Evolutionary conservation across 2,113 vertebrate genomes (phyloP).

Genomic region (Triplophysa siluroides): DNA sequence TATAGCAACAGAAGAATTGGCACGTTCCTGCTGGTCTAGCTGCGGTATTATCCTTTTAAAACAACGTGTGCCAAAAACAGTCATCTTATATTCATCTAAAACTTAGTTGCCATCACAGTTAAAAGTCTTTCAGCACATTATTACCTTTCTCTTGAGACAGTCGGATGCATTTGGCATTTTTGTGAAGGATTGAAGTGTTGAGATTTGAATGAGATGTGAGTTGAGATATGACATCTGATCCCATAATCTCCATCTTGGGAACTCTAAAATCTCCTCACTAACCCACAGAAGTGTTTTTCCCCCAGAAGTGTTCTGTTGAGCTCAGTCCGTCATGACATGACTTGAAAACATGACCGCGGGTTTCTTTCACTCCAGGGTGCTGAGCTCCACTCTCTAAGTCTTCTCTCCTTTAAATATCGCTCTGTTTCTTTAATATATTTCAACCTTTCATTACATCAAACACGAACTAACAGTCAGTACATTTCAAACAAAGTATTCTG

Average conservation of each 20-base stretch:
- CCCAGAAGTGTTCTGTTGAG: background rate
- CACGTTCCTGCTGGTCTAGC: background rate
- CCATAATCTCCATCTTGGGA: constrained; percentile 68
- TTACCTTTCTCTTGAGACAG: constrained; percentile 72
- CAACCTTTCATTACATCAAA: background rate
- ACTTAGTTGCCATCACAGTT: too few relatives aligned
- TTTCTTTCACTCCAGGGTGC: background rate
- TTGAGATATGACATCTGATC: constrained; percentile 77
- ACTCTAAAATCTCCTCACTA: constrained; percentile 73
- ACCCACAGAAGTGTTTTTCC: constrained; percentile 41
- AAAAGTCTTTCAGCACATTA: background rate
- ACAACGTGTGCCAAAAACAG: background rate
- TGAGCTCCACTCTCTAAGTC: too few relatives aligned
- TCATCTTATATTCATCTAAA: background rate
- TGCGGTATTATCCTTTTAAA: background rate
- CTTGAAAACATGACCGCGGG: background rate
- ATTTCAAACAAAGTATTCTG: background rate
- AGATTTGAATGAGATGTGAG: too few relatives aligned
- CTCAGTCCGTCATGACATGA: background rate
- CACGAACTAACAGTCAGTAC: background rate
- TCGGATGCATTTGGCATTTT: constrained; percentile 72
- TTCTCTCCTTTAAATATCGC: background rate
- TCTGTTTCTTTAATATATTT: background rate
- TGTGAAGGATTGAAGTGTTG: too few relatives aligned
- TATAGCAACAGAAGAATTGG: background rate